Evolutionary conservation across 2,797 vertebrate species (phyloP).

Genomic region (Sciurus vulgaris): DNA sequence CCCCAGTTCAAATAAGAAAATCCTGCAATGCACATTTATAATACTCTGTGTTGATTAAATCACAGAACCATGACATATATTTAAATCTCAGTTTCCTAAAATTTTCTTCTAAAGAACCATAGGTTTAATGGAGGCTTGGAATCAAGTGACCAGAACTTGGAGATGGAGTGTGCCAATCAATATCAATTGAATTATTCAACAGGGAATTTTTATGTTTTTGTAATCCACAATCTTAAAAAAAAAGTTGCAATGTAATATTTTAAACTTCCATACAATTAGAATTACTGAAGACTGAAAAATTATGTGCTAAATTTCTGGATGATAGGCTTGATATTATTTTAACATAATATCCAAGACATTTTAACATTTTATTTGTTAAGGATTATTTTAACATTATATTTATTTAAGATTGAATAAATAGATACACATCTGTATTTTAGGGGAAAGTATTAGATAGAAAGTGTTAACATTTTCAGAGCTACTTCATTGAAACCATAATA

Average conservation of each 20-base stretch:
- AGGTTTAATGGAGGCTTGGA: neutral
- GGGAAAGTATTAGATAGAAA: neutral
- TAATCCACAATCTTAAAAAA: neutral
- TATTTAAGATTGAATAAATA: neutral
- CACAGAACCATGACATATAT: neutral
- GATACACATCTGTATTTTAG: constrained; percentile 37
- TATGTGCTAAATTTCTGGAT: neutral
- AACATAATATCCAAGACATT: neutral
- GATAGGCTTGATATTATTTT: neutral
- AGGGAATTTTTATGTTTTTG: neutral
- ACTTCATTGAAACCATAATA: neutral
- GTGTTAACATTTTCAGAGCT: neutral
- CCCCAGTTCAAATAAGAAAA: neutral
- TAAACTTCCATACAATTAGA: constrained; percentile 33
- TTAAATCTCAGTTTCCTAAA: neutral
- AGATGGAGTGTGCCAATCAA: neutral
- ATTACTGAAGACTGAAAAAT: neutral
- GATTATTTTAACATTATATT: neutral
- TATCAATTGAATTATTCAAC: constrained; percentile 9
- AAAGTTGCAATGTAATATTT: neutral
- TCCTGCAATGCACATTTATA: neutral
- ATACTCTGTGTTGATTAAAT: neutral
- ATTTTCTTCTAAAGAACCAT: neutral
- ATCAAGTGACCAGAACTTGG: neutral
- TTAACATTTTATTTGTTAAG: neutral